Conservation (phyloP, 2,797 vertebrate species). For the Kryptopterus vitreolus region DNA sequence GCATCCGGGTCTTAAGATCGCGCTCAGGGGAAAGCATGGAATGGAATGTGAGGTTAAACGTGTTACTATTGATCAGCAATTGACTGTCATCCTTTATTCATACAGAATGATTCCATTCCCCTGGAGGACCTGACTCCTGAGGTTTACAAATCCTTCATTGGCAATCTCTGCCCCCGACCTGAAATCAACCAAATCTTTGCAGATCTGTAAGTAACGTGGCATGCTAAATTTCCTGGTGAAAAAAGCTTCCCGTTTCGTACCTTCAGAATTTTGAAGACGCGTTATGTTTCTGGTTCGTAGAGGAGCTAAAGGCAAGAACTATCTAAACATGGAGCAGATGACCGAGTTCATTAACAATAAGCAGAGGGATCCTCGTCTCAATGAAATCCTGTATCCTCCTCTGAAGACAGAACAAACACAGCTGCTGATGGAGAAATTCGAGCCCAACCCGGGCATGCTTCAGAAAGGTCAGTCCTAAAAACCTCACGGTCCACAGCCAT, state of each 20-base stretch:
- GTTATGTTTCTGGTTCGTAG: slow-evolving; percentile 64
- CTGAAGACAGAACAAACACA: slow-evolving; percentile 90
- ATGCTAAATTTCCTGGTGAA: neutral
- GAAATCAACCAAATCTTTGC: slow-evolving; percentile 91
- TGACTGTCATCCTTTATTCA: slow-evolving; percentile 28
- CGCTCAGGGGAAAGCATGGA: neutral
- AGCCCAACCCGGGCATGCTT: slow-evolving; percentile 80
- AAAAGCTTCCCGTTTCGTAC: neutral
- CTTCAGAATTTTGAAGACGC: neutral
- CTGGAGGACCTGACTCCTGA: slow-evolving; percentile 92
- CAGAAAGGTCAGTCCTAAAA: slow-evolving; percentile 78
- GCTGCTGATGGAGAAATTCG: slow-evolving; percentile 89
- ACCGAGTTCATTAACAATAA: slow-evolving; percentile 95
- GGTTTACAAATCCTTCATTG: slow-evolving; percentile 87
- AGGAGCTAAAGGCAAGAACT: slow-evolving; percentile 80
- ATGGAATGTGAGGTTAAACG: slow-evolving; percentile 10
- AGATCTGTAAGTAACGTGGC: slow-evolving; percentile 81
- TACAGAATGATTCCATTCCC: slow-evolving; percentile 91
- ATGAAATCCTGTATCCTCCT: slow-evolving; percentile 96
- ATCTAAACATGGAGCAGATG: slow-evolving; percentile 90
- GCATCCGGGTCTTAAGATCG: neutral
- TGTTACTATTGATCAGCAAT: slow-evolving; percentile 1
- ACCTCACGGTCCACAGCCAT: neutral
- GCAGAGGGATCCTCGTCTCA: slow-evolving; percentile 91
- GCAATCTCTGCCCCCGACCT: slow-evolving; percentile 88